phyloP scores from a whole-genome alignment of 2,888 invertebrate genomes.

The Acronicta leporina region DNA sequence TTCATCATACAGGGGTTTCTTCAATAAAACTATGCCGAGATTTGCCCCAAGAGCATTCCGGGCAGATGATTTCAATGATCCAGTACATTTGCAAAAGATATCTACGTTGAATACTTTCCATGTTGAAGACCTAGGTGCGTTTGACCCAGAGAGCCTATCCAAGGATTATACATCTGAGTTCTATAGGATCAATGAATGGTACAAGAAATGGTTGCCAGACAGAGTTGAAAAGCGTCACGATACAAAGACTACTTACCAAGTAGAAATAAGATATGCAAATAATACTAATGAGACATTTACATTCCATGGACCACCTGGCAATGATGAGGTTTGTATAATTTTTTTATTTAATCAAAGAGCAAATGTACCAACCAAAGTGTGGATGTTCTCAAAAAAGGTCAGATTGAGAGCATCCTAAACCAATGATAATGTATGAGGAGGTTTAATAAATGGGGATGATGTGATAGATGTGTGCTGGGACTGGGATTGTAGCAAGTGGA shows the following conservation, averaged over 20 bases:
- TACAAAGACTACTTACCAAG: conserved; percentile 97
- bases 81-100: conserved; percentile 97
- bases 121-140: conserved; percentile 95
- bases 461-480: too few relatives aligned
- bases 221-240: conserved; percentile 94
- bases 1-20: conserved; percentile 97
- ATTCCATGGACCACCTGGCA: conserved; percentile 97
- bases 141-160: conserved; percentile 93
- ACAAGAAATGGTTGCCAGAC: conserved; percentile 97
- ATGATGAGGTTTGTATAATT: conserved; percentile 91
- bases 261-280: conserved; percentile 97
- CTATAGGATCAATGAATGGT: conserved; percentile 98
- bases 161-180: conserved; percentile 97
- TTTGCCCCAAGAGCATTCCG: conserved; percentile 98
- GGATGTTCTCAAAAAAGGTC: too few relatives aligned
- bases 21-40: conserved; percentile 97
- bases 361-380: too few relatives aligned
- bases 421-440: too few relatives aligned
- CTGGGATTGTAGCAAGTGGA: too few relatives aligned
- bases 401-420: too few relatives aligned
- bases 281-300: conserved; percentile 98
- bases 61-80: conserved; percentile 98
- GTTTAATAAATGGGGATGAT: too few relatives aligned
- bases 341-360: too few relatives aligned
- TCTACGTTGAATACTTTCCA: conserved; percentile 98